Conservation (phyloP, 2,797 vertebrate genomes). For the Enteromius thamalakanensis region DNA sequence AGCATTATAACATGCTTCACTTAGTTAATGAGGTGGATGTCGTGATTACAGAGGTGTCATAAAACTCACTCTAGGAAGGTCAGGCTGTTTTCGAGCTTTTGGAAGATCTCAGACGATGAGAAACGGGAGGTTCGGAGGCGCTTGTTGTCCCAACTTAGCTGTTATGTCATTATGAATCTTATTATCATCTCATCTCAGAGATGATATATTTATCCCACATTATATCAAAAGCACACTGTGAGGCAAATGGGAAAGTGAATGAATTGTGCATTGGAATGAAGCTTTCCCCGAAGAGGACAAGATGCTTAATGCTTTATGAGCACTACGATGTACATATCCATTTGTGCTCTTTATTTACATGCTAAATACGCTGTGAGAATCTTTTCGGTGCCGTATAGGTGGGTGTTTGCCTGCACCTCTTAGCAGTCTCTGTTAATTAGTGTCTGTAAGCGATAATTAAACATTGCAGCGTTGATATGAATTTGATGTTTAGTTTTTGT, state of each 20-base stretch:
- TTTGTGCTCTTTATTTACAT: slow-evolving; percentile 58
- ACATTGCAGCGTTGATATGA: slow-evolving; percentile 4
- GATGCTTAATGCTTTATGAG: slow-evolving; percentile 10
- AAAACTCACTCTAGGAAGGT: slow-evolving; percentile 29
- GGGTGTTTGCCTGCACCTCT: neutral
- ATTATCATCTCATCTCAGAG: slow-evolving; percentile 26
- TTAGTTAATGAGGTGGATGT: slow-evolving; percentile 37
- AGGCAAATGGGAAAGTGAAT: slow-evolving; percentile 64
- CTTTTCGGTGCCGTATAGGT: neutral
- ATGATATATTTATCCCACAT: slow-evolving; percentile 46
- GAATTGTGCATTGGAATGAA: slow-evolving; percentile 43
- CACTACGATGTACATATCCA: slow-evolving; percentile 54
- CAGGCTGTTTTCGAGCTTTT: neutral
- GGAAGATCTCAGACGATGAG: neutral
- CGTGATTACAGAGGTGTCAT: slow-evolving; percentile 30
- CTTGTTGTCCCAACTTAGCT: slow-evolving; percentile 21
- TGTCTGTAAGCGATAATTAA: slow-evolving; percentile 21
- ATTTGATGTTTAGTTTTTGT: slow-evolving; percentile 12
- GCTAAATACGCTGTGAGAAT: slow-evolving; percentile 26
- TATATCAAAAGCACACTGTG: slow-evolving; percentile 55
- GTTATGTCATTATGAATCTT: slow-evolving; percentile 44
- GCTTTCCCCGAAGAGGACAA: slow-evolving; percentile 9
- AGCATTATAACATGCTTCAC: slow-evolving; percentile 46
- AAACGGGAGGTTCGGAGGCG: slow-evolving; percentile 6
- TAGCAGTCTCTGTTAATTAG: slow-evolving; percentile 12